phyloP scores from a whole-genome alignment of 2,888 invertebrate species.

The Hecatera dysodea region DNA sequence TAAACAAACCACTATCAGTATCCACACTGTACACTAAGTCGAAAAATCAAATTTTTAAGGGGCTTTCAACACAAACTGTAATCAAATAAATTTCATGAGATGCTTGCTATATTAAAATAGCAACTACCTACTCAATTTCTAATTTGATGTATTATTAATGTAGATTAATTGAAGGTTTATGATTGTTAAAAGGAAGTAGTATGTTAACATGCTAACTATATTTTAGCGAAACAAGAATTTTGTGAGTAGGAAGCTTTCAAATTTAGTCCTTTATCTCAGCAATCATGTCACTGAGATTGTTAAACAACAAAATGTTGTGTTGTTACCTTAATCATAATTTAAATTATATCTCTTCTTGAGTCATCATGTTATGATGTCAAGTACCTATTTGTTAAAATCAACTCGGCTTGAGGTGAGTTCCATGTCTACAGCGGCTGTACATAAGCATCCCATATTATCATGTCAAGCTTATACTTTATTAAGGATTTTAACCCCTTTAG shows the following conservation, averaged over 20 bases:
- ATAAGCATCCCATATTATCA: not conserved
- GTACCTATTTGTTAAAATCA: no score
- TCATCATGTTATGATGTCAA: not conserved
- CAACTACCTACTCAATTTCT: constrained; percentile 6
- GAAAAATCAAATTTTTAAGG: constrained; percentile 2
- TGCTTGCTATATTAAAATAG: constrained; percentile 2
- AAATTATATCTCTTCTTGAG: not conserved
- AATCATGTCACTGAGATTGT: constrained; percentile 10
- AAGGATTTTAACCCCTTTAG: no score
- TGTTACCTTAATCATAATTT: not conserved
- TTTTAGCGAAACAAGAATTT: not conserved
- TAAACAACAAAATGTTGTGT: not conserved
- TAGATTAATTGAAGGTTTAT: constrained; percentile 33
- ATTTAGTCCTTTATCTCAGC: not conserved
- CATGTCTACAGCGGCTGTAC: not conserved
- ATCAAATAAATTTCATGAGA: not conserved
- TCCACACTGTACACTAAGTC: not conserved
- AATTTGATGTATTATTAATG: constrained; percentile 27
- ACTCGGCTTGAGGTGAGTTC: not conserved
- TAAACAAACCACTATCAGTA: constrained; percentile 46
- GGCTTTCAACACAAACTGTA: not conserved
- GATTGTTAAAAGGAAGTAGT: constrained; percentile 8
- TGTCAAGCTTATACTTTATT: not conserved
- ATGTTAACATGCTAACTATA: not conserved
- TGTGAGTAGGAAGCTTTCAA: not conserved